Evolutionary conservation across 2,797 vertebrate genomes (phyloP), one percentile per base, ranked within the genome.

Genomic region (Sebastes umbrosus): DNA sequence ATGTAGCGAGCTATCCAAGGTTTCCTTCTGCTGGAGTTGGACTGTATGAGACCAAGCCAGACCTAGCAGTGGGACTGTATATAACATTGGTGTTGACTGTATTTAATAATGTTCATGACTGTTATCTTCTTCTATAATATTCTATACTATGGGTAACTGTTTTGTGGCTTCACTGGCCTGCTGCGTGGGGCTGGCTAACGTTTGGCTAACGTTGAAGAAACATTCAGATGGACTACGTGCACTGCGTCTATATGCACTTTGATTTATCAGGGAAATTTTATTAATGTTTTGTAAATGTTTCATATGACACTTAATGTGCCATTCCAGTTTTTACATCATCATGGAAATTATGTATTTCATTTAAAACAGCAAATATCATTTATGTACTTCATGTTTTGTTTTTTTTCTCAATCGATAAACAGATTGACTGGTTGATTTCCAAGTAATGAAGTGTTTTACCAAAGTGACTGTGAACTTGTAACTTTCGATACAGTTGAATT

Each of bases 211-310:
- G 94, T 94, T 87, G 91, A 92, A 92, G 93, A 95, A 94, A 95
- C 93, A 94, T 96, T 97, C 96, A 96, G 95, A 97, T 96, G 96
- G 96, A 97, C 97, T 96, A 97, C 96, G 96, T 96, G 97, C 97
- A 97, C 97, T 97, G 97, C 96, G 97, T 98, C 97, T 97, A 97
- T 98, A 97, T 98, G 98, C 98, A 99, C 98, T 98, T 97, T 98
- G 97, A 96, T 98, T 98, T 98, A 97, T 99, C 98, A 99, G 98
- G 98, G 98, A 99, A 98, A 97, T 97, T 99, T 98, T 98, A 97
- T 97, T 98, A 97, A 97, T 97, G 97, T 99, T 99, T 99, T 98
- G 97, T 99, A 98, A 98, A 98, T 98, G 97, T 96, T 97, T 97
- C 97, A 97, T 97, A 97, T 96, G 96, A 95, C 97, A 97, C 96